phyloP scores from a whole-genome alignment of 1,140 invertebrate species.

The Papilio glaucus region DNA sequence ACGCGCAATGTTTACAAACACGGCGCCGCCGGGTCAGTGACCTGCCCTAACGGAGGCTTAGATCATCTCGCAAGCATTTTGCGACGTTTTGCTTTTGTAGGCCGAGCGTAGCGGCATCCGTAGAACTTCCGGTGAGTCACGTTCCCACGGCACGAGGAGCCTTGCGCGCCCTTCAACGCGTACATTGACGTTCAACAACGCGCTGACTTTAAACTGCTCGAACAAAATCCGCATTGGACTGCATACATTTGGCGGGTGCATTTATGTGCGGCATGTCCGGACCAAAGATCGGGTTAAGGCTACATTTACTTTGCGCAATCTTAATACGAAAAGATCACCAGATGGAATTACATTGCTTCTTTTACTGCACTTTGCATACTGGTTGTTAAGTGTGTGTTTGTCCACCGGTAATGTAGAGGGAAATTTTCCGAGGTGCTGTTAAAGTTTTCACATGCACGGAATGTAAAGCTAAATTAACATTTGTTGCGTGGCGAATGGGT shows the following conservation, averaged over 20 bases:
- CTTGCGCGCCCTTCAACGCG: background rate
- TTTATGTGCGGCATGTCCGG: conserved; percentile 49
- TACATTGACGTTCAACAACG: background rate
- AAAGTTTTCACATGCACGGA: background rate
- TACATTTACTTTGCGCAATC: conserved; percentile 31
- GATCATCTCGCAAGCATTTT: conserved; percentile 39
- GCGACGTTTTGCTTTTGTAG: conserved; percentile 39
- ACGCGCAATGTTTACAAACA: conserved; percentile 40
- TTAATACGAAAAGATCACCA: conserved; percentile 4
- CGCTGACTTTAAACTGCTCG: background rate
- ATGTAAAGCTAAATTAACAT: conserved; percentile 32
- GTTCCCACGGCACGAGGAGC: conserved; percentile 40
- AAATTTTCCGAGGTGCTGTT: background rate
- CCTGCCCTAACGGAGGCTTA: conserved; percentile 25
- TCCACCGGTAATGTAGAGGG: conserved; percentile 8
- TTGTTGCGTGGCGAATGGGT: conserved; percentile 23
- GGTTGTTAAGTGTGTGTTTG: background rate
- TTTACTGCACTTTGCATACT: background rate
- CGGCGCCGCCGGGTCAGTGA: background rate
- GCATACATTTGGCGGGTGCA: conserved; percentile 22
- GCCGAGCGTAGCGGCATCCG: conserved; percentile 43
- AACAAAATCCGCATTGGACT: conserved; percentile 34
- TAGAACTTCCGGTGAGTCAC: conserved; percentile 52
- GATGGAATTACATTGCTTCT: conserved; percentile 22
- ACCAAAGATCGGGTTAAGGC: conserved; percentile 31